A percentile compares a stretch with the other conserved stretches of the same genome.
phyloP scores from a whole-genome alignment of 1,140 invertebrate genomes.

The Parapsyche elsis region DNA sequence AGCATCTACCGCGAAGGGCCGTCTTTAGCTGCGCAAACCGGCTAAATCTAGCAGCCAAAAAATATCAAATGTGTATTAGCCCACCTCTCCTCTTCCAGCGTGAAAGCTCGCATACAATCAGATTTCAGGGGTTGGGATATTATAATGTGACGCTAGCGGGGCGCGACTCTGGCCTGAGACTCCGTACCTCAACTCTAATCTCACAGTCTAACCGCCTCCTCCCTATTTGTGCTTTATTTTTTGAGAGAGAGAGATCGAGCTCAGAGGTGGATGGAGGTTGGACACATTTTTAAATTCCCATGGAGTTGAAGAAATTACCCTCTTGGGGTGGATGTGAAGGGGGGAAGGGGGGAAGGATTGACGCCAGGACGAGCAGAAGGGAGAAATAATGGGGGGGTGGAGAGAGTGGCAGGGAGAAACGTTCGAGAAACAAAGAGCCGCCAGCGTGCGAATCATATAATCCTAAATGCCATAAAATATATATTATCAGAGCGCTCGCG shows the following conservation, averaged over 20 bases:
- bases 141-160: conserved; percentile 37
- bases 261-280: conserved; percentile 42
- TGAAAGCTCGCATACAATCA: conserved; percentile 46
- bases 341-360: conserved; percentile 41
- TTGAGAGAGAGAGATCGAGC: conserved; percentile 20
- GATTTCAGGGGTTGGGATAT: conserved; percentile 40
- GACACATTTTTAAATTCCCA: conserved; percentile 54
- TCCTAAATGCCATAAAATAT: conserved; percentile 40
- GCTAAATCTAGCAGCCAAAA: conserved; percentile 45
- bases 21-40: conserved; percentile 1
- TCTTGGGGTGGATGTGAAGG: conserved; percentile 14
- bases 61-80: conserved; percentile 53
- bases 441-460: conserved; percentile 35
- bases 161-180: not conserved
- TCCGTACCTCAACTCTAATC: not conserved
- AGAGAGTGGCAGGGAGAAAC: conserved; percentile 4
- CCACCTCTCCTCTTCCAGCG: conserved; percentile 35
- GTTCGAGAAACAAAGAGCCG: conserved; percentile 35
- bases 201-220: conserved; percentile 43
- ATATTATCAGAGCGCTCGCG: conserved; percentile 25
- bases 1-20: not conserved
- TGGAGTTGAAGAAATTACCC: conserved; percentile 51
- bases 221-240: conserved; percentile 49
- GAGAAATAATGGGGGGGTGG: not conserved
- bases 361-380: not conserved